Evolutionary conservation across 2,888 invertebrate genomes (phyloP), one percentile per base, ranked within the genome.

Genomic region (Glyphotaelius pellucidus): DNA sequence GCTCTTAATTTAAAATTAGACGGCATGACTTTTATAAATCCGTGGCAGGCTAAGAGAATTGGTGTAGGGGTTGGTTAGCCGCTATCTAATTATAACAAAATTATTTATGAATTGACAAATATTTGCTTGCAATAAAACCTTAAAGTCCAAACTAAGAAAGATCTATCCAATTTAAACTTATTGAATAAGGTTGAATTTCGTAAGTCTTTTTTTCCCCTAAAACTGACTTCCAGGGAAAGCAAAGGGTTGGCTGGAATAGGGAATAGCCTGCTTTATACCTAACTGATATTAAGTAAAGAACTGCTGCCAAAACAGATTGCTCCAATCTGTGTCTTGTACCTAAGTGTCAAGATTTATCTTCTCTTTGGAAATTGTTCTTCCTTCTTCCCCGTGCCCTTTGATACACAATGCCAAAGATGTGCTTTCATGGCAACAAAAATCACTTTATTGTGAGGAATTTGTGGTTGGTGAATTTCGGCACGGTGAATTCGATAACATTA

Each of bases 341-440:
- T n/a, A 83, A 83, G 47, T 90, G 52, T 83, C 83, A 83, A 90
- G 90, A 90, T 90, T 83, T 90, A 90, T 90, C 90, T 90, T 83
- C 14, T 47, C 90, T 89, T 67, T 89, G 35, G 42, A 38, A n/a
- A 42, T 83, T 83, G 32, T 80, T 89, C 42, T 52, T 80, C 25
- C 14, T 31, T 47, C 52, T 47, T 83, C 38, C 38, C 19, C 14
- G 32, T 38, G 4, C 2, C 80, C 80, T 67, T 67, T n/a, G 47
- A 89, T 32, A 14, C 32, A 67, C 11, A 42, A 7, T 3, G 31
- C 89, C 11, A 79, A 42, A 32, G 67, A 67, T n/a, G 9, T 67
- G 67, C 47, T 42, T 86, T 47, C 86, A 83, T 35, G 19, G 25
- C 35, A 35, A 25, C 35, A 83, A 83, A 83, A 19, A 30, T 12